A percentile compares a stretch with the other conserved stretches of the same genome.
phyloP scores from a whole-genome alignment of 2,888 invertebrate genomes.

The Eupithecia pulchellata region DNA sequence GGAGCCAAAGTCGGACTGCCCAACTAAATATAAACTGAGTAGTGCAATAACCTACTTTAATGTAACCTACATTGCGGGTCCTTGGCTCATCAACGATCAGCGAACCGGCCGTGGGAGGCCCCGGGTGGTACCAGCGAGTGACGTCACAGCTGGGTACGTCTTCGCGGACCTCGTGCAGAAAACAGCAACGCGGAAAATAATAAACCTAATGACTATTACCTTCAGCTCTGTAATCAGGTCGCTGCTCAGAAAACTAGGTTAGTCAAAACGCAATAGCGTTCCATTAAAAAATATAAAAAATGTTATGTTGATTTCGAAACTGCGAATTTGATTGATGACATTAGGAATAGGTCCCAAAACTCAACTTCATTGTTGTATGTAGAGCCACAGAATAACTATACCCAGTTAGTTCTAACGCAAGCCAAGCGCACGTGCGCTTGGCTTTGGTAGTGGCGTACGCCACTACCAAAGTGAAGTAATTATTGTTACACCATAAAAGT shows the following conservation, averaged over 20 bases:
- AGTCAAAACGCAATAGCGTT: conserved; percentile 59
- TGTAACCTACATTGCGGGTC: conserved; percentile 80
- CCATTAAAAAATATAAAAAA: conserved; percentile 41
- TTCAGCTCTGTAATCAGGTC: conserved; percentile 63
- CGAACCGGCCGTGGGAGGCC: conserved; percentile 66
- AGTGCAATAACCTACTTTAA: conserved; percentile 85
- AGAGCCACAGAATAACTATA: background rate
- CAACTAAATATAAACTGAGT: conserved; percentile 65
- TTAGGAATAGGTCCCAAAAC: conserved; percentile 24
- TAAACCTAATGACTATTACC: conserved; percentile 74
- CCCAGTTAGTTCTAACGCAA: too few species aligned
- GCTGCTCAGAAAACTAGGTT: conserved; percentile 67
- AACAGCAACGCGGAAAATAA: conserved; percentile 76
- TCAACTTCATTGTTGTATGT: background rate
- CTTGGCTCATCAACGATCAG: conserved; percentile 73
- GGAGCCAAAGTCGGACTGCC: conserved; percentile 65
- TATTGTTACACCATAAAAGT: too few species aligned
- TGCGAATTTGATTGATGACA: conserved; percentile 53
- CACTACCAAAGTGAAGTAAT: too few species aligned
- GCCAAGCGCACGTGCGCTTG: too few species aligned
- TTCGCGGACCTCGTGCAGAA: conserved; percentile 66
- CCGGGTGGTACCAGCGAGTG: conserved; percentile 79
- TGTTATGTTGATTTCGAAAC: conserved; percentile 46
- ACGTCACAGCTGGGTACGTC: conserved; percentile 73
- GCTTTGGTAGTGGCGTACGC: too few species aligned